phyloP scores from a whole-genome alignment of 2,113 vertebrate species.

The Ondatra zibethicus region DNA sequence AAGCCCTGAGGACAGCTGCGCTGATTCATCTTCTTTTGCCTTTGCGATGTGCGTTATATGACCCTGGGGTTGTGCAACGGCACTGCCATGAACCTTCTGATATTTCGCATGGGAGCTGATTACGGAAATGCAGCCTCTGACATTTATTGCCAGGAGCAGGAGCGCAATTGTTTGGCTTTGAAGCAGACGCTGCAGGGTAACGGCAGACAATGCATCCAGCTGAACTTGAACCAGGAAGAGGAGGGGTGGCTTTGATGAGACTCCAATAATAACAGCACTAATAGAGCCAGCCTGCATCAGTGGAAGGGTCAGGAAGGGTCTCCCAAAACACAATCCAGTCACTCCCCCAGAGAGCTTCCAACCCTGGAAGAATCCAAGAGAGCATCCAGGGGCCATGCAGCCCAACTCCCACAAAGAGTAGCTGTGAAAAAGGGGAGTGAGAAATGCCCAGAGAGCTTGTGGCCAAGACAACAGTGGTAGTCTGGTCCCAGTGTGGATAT shows the following conservation, averaged over 20 bases:
- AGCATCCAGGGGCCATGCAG: neutral
- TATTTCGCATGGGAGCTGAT: neutral
- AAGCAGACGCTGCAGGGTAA: neutral
- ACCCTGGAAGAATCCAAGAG: neutral
- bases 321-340: neutral
- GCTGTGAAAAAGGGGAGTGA: neutral
- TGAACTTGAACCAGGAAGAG: too few relatives aligned
- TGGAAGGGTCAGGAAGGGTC: too few relatives aligned
- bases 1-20: neutral
- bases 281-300: neutral
- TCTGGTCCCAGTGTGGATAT: neutral
- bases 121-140: neutral
- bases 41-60: neutral
- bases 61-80: neutral
- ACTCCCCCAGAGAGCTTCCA: neutral
- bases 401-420: neutral
- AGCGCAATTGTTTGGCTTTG: neutral
- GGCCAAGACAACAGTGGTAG: neutral
- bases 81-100: neutral
- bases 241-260: neutral
- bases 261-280: neutral
- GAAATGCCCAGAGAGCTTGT: neutral
- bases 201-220: neutral
- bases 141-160: neutral
- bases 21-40: neutral